A percentile compares a stretch with the other conserved stretches of the same genome.
Evolutionary conservation across 92 coral and sea anemone genomes (phyloP).

Genomic region (Epizoanthus stellaris): DNA sequence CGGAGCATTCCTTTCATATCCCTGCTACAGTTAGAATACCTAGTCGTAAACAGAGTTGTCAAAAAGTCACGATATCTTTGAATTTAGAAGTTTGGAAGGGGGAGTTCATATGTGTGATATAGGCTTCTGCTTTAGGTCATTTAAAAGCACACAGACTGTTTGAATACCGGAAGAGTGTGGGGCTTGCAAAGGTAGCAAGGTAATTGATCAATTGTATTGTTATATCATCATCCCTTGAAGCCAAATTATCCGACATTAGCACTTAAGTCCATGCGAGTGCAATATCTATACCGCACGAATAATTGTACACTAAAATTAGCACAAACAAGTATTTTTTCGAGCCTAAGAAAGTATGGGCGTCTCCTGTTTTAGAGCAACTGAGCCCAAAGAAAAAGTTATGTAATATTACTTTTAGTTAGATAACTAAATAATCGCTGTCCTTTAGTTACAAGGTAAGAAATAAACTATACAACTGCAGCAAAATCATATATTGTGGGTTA

Average conservation of each 20-base stretch:
- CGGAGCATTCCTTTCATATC: not conserved
- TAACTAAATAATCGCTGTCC: not conserved
- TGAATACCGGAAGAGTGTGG: constrained; percentile 49
- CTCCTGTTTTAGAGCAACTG: constrained; percentile 14
- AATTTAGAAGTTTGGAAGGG: constrained; percentile 14
- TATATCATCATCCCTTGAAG: constrained; percentile 45
- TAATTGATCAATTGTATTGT: constrained; percentile 50
- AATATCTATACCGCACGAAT: constrained; percentile 42
- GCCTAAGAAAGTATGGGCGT: constrained; percentile 30
- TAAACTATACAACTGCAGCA: not conserved
- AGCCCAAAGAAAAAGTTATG: not conserved
- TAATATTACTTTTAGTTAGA: not conserved
- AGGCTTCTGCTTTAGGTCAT: constrained; percentile 28
- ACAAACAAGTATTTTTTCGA: constrained; percentile 30
- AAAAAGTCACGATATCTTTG: constrained; percentile 35
- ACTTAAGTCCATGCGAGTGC: constrained; percentile 39
- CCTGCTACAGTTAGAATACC: constrained; percentile 5
- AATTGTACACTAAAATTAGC: constrained; percentile 44
- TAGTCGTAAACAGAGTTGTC: constrained; percentile 7
- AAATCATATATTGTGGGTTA: not conserved
- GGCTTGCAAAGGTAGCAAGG: constrained; percentile 48
- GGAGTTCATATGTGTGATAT: constrained; percentile 17
- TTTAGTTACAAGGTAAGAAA: not conserved
- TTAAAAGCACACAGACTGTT: constrained; percentile 45
- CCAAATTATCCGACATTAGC: constrained; percentile 48